Conservation (phyloP, 2,113 vertebrate species). For the Synchiropus splendidus region DNA sequence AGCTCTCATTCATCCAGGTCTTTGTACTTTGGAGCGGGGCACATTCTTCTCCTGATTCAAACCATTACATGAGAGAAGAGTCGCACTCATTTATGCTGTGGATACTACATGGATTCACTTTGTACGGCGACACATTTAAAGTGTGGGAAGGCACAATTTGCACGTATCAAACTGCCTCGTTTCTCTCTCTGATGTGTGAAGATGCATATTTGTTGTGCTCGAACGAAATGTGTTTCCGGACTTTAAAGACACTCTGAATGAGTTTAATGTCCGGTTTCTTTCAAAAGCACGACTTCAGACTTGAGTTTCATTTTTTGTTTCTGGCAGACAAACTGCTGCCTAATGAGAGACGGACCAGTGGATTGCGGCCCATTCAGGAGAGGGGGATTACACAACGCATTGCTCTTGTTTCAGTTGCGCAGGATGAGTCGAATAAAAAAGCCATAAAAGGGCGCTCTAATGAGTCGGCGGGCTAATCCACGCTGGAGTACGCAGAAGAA, state of each 20-base stretch:
- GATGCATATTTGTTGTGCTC: slow-evolving; percentile 13
- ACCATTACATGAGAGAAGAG: no score
- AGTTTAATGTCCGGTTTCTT: no score
- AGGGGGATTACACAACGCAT: slow-evolving; percentile 5
- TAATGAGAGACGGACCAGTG: slow-evolving; percentile 10
- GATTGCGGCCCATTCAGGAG: slow-evolving; percentile 8
- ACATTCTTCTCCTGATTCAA: no score
- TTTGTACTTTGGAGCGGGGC: no score
- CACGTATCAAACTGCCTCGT: slow-evolving; percentile 25
- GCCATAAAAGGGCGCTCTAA: slow-evolving; percentile 19
- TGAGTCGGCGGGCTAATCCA: slow-evolving; percentile 40
- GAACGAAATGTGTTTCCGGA: no score
- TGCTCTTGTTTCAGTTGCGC: slow-evolving; percentile 41
- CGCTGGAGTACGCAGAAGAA: slow-evolving; percentile 38
- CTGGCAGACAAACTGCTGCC: no score
- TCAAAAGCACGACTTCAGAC: no score
- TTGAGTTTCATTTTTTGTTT: no score
- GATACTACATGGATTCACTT: slow-evolving; percentile 1
- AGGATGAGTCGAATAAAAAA: slow-evolving; percentile 27
- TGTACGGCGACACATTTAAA: no score
- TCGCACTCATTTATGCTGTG: no score
- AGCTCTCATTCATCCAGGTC: no score
- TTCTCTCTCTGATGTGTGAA: slow-evolving; percentile 37
- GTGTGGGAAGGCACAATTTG: slow-evolving; percentile 31
- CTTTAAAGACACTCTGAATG: no score